A percentile compares a stretch with the other conserved stretches of the same genome.
These are phyloP conservation scores for Lasioglossum leucozonium DNA, from an alignment of 2,888 invertebrate species.

Conservation along the genomic window DNA sequence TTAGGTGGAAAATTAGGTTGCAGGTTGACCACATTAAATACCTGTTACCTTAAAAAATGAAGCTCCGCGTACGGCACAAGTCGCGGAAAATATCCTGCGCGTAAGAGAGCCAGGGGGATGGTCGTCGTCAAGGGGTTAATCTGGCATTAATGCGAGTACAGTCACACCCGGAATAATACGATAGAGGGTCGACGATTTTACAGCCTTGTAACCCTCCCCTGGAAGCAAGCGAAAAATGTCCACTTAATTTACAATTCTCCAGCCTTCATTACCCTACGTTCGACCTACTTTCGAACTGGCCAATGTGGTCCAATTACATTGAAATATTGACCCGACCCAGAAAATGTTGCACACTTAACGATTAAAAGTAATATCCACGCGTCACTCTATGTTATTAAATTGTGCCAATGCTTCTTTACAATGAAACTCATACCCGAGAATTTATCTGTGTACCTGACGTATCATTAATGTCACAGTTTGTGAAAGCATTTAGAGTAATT, in stretches of 20 bases:
- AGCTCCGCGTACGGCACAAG: background rate
- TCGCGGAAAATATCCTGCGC: background rate
- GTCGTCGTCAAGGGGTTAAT: constrained; percentile 13
- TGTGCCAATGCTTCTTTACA: background rate
- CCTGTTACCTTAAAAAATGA: background rate
- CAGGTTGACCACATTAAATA: background rate
- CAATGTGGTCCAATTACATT: background rate
- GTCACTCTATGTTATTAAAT: background rate
- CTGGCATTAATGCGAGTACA: constrained; percentile 18
- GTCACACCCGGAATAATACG: background rate
- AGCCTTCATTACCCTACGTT: background rate
- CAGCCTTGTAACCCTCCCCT: background rate
- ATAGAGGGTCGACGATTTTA: constrained; percentile 10
- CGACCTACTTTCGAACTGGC: background rate
- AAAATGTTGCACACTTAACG: background rate
- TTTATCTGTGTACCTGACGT: background rate
- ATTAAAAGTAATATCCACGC: background rate
- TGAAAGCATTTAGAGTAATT: too few species aligned
- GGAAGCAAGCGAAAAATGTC: background rate
- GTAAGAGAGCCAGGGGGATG: background rate
- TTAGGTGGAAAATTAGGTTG: background rate
- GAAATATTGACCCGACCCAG: background rate
- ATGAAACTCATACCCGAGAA: background rate
- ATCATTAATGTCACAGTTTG: too few species aligned
- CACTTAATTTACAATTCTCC: constrained; percentile 9